phyloP scores from a whole-genome alignment of 2,888 invertebrate genomes.

The Mactromeris polynyma region DNA sequence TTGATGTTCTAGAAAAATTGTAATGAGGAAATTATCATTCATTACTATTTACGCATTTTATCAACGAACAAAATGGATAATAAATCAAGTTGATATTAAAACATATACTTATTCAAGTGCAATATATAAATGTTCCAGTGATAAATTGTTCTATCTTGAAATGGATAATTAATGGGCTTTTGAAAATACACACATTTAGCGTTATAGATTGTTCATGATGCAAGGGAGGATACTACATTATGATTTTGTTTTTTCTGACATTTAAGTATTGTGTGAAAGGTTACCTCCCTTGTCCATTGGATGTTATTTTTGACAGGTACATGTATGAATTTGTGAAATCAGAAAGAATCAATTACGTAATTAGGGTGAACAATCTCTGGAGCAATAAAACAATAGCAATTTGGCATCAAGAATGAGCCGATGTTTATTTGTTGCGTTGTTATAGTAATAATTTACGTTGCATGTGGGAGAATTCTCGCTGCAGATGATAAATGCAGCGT shows the following conservation, averaged over 20 bases:
- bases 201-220: background rate
- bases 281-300: background rate
- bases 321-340: background rate
- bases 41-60: background rate
- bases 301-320: background rate
- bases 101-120: background rate
- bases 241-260: background rate
- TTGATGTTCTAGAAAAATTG: background rate
- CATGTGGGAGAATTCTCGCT: background rate
- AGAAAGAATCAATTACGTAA: constrained; percentile 19
- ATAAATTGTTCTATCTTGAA: background rate
- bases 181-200: background rate
- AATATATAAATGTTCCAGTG: background rate
- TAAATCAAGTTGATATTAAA: background rate
- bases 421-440: constrained; percentile 40
- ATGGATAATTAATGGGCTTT: background rate
- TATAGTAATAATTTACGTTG: background rate
- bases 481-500: constrained; percentile 12
- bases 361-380: constrained; percentile 1
- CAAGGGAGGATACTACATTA: background rate
- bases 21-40: background rate
- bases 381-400: constrained; percentile 28
- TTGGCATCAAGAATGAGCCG: constrained; percentile 12
- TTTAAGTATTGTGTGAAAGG: background rate
- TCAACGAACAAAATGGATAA: background rate